Conservation (phyloP, 1,140 invertebrate genomes). For the Schlechtendalia chinensis region DNA sequence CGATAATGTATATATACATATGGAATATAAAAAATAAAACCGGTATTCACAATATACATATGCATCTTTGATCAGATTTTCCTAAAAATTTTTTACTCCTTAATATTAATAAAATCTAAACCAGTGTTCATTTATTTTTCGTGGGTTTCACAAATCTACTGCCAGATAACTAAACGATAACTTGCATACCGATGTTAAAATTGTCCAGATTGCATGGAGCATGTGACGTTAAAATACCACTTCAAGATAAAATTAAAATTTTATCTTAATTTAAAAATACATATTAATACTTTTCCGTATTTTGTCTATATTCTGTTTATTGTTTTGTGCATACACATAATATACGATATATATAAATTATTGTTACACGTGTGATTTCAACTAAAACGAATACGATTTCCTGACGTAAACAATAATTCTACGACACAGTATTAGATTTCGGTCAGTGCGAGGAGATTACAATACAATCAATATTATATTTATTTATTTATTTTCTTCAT, state of each 20-base stretch:
- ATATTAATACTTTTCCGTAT: no score
- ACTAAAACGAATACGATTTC: no score
- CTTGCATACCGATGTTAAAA: slow-evolving; percentile 22
- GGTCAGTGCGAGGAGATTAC: no score
- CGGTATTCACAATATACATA: neutral
- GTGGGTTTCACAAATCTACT: slow-evolving; percentile 1
- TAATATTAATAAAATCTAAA: slow-evolving; percentile 25
- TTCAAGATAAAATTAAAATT: no score
- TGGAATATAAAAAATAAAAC: slow-evolving; percentile 8
- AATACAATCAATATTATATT: no score
- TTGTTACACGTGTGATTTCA: neutral
- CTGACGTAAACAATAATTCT: no score
- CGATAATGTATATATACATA: neutral
- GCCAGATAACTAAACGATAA: neutral
- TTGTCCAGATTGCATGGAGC: slow-evolving; percentile 8
- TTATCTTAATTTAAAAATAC: no score
- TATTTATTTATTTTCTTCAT: no score
- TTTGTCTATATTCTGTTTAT: no score
- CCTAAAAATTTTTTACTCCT: neutral
- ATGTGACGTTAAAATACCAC: neutral
- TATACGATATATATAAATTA: neutral
- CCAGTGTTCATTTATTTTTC: neutral
- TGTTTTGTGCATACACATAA: no score
- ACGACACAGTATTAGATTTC: no score
- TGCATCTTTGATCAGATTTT: slow-evolving; percentile 29